These are phyloP conservation scores for Tenebrio molitor DNA, from an alignment of 1,140 invertebrate species.

Conservation along the genomic window DNA sequence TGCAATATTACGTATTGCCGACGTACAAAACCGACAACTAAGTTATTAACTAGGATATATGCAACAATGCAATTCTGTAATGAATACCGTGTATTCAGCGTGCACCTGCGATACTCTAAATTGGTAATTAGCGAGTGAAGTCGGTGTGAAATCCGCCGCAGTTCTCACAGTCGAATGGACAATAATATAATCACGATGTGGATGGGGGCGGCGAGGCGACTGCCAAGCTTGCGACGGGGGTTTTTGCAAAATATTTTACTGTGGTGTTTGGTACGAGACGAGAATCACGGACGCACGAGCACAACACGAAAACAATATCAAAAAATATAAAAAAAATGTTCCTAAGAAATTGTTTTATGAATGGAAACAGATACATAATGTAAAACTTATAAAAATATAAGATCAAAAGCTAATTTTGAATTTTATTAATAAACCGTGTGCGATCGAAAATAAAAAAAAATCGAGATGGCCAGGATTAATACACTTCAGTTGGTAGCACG, in stretches of 20 bases:
- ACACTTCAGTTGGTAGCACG: too few species aligned
- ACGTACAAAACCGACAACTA: slow-evolving; percentile 55
- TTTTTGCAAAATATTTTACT: not conserved
- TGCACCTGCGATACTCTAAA: slow-evolving; percentile 64
- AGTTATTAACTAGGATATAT: slow-evolving; percentile 59
- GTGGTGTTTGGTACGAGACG: too few species aligned
- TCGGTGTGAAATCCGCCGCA: slow-evolving; percentile 65
- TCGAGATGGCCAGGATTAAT: too few species aligned
- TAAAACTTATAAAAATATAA: too few species aligned
- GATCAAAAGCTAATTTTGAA: too few species aligned
- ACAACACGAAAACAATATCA: too few species aligned
- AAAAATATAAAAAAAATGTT: too few species aligned
- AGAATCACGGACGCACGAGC: too few species aligned
- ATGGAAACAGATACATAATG: too few species aligned
- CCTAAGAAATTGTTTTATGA: too few species aligned
- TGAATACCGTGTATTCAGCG: slow-evolving; percentile 60
- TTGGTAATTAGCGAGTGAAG: slow-evolving; percentile 66
- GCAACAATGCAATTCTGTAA: slow-evolving; percentile 61
- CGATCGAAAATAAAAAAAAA: too few species aligned
- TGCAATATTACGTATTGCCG: slow-evolving; percentile 14
- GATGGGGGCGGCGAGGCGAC: slow-evolving; percentile 21
- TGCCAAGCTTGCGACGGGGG: not conserved
- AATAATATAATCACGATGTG: slow-evolving; percentile 61
- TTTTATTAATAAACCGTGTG: too few species aligned
- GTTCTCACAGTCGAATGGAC: slow-evolving; percentile 62